These are phyloP conservation scores for Echinometra lucunter DNA, from an alignment of 53 echinoderm and acorn worm genomes.

Conservation along the genomic window DNA sequence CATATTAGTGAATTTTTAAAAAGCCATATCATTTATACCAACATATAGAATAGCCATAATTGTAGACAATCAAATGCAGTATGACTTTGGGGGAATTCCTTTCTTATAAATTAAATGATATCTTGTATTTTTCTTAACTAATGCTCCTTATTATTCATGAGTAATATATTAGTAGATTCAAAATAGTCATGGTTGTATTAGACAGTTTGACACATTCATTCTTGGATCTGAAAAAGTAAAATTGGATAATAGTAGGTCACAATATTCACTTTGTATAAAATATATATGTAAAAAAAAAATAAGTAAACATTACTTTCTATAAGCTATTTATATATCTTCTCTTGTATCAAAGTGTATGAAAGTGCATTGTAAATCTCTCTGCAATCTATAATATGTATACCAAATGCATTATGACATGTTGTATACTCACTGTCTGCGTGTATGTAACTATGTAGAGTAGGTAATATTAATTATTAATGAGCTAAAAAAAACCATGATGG, in stretches of 20 bases:
- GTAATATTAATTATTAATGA: conserved; percentile 33
- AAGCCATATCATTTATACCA: background rate
- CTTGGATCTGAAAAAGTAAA: background rate
- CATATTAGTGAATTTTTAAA: background rate
- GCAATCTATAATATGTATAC: conserved; percentile 65
- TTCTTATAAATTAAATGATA: background rate
- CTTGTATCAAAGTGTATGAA: conserved; percentile 69
- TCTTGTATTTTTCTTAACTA: background rate
- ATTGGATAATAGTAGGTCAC: conserved; percentile 17
- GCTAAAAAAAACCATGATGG: conserved; percentile 44
- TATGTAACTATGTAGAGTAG: conserved; percentile 57
- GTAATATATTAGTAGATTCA: background rate
- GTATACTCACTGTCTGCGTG: conserved; percentile 55
- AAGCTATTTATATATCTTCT: conserved; percentile 67
- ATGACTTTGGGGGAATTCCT: background rate
- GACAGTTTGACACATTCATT: background rate
- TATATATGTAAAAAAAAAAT: conserved; percentile 55
- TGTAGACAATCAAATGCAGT: background rate
- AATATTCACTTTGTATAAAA: conserved; percentile 51
- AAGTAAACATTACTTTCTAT: conserved; percentile 61
- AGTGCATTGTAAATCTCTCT: conserved; percentile 66
- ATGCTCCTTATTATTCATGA: background rate
- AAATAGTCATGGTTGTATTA: background rate
- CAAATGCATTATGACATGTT: conserved; percentile 26
- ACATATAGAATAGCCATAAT: background rate